A percentile compares a stretch with the other conserved stretches of the same genome.
These are phyloP conservation scores for Orthonychiurus folsomi DNA, from an alignment of 2,888 invertebrate species.

Conservation along the genomic window DNA sequence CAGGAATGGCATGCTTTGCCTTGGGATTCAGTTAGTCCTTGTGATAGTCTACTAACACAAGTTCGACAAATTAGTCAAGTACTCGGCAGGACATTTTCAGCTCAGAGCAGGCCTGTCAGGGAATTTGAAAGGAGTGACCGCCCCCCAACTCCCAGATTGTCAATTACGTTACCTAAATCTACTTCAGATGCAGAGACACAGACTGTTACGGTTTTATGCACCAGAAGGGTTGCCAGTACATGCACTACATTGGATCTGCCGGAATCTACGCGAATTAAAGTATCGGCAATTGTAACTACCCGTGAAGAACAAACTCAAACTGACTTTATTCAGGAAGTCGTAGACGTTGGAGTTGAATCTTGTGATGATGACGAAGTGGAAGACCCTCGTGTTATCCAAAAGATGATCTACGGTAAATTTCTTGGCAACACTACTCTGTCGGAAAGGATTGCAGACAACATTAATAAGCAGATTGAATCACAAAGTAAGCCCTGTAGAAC, in stretches of 20 bases:
- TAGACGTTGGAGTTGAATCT: no score
- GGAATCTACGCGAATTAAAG: neutral
- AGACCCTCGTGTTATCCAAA: no score
- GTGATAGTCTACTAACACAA: neutral
- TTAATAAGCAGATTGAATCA: no score
- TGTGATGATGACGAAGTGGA: no score
- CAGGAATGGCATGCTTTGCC: neutral
- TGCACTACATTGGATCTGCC: neutral
- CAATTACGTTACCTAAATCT: neutral
- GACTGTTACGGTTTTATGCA: neutral
- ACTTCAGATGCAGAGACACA: neutral
- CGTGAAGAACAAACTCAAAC: neutral
- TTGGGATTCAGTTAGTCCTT: neutral
- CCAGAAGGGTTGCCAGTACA: neutral
- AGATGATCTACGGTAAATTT: neutral
- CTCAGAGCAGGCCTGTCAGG: neutral
- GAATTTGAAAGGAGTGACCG: no score
- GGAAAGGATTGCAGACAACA: neutral
- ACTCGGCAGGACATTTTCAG: neutral
- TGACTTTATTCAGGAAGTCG: neutral
- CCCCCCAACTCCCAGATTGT: neutral
- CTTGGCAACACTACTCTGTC: neutral
- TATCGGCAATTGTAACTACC: neutral
- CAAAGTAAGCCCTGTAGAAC: no score
- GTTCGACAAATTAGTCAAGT: neutral